A percentile compares a stretch with the other conserved stretches of the same genome.
phyloP scores from a whole-genome alignment of 2,888 invertebrate genomes.

The Leptogaster cylindrica region DNA sequence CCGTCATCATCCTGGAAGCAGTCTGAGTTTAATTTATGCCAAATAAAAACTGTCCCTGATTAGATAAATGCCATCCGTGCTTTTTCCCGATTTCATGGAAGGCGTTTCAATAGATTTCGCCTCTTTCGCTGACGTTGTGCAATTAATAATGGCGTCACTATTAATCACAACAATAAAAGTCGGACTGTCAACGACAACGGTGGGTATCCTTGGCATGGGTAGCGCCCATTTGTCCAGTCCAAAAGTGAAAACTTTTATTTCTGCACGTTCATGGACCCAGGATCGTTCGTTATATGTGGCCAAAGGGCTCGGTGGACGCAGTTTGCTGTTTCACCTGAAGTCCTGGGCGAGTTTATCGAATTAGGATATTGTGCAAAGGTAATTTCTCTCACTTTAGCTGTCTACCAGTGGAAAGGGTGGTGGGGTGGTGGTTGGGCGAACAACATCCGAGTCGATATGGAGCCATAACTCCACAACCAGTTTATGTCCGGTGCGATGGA shows the following conservation, averaged over 20 bases:
- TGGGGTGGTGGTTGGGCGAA: no score
- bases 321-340: no score
- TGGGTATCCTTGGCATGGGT: background rate
- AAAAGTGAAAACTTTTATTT: background rate
- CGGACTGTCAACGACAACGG: background rate
- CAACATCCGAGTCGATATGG: no score
- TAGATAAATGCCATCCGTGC: no score
- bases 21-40: no score
- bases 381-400: background rate
- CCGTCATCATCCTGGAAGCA: no score
- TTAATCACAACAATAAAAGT: constrained; percentile 8
- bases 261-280: background rate
- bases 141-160: constrained; percentile 7
- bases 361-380: background rate
- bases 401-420: background rate
- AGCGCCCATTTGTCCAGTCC: constrained; percentile 10
- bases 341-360: background rate
- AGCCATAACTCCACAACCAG: no score
- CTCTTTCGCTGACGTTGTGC: background rate
- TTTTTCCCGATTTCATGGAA: no score
- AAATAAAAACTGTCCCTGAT: no score
- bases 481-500: background rate
- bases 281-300: background rate
- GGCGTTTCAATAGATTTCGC: no score
- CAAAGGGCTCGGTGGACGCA: no score